phyloP scores from a whole-genome alignment of 2,113 vertebrate genomes.

The Gallinago paraguaiae region DNA sequence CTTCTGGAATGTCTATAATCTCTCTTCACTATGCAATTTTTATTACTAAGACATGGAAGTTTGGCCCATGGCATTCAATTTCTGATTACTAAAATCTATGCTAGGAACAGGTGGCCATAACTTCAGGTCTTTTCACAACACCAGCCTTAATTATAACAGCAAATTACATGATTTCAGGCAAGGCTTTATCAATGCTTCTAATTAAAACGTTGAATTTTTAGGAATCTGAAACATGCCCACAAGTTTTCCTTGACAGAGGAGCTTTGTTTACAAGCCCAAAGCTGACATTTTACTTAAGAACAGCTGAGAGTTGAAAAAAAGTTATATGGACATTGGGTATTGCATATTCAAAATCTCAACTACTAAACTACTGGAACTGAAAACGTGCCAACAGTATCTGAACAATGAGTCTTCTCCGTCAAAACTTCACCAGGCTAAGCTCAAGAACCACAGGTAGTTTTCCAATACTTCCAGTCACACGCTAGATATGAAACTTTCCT shows the following conservation, averaged over 20 bases:
- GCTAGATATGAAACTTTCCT: not conserved
- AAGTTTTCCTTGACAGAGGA: not conserved
- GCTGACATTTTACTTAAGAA: not conserved
- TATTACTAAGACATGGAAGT: constrained; percentile 16
- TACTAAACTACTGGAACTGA: not conserved
- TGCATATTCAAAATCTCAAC: not conserved
- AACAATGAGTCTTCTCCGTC: not conserved
- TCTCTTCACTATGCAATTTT: constrained; percentile 18
- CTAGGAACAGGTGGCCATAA: not conserved
- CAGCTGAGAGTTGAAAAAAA: not conserved
- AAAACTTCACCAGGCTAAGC: not conserved
- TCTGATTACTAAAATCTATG: constrained; percentile 4
- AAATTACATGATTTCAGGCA: not conserved
- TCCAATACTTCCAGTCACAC: not conserved
- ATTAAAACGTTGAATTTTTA: not conserved
- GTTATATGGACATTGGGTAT: not conserved
- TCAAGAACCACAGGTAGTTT: not conserved
- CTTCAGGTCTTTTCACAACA: not conserved
- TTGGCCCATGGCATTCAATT: constrained; percentile 4
- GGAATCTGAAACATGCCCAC: not conserved
- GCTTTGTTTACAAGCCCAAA: not conserved
- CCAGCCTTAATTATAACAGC: not conserved
- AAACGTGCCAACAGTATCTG: not conserved
- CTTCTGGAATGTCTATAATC: constrained; percentile 41
- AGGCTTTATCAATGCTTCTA: not conserved